Percentiles rank a stretch among this genome's conserved stretches.
Conservation (phyloP, 2,888 invertebrate genomes). For the Odontothrips loti region DNA sequence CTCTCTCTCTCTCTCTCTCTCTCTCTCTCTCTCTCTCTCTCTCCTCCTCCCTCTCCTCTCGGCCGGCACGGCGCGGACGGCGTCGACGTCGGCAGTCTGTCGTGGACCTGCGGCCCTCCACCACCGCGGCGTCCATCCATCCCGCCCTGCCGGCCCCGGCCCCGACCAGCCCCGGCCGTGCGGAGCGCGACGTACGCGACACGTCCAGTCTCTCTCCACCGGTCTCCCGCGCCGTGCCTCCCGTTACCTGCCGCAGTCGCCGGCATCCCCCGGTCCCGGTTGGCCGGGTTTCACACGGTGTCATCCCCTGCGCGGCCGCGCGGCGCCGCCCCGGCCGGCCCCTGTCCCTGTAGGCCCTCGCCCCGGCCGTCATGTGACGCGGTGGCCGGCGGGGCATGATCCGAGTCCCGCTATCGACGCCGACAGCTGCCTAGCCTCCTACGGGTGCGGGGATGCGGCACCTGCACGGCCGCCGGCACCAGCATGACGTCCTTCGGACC, state of each 20-base stretch:
- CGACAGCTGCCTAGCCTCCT: background rate
- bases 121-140: background rate
- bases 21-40: background rate
- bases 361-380: too few relatives aligned
- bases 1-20: background rate
- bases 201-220: background rate
- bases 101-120: background rate
- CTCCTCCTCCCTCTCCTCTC: background rate
- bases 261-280: background rate
- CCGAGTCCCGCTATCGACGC: too few relatives aligned
- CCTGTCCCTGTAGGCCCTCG: background rate
- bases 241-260: too few relatives aligned
- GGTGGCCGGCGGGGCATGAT: background rate
- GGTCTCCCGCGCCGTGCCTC: background rate
- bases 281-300: background rate
- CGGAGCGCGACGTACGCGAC: background rate
- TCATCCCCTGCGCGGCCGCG: background rate
- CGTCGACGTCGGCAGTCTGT: background rate
- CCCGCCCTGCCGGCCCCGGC: background rate
- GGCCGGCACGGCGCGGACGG: background rate
- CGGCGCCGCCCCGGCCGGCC: background rate
- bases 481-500: background rate
- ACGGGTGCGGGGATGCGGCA: background rate
- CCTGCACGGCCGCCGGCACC: background rate
- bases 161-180: background rate